Percentiles rank a stretch among this genome's conserved stretches.
These are phyloP conservation scores for Drosophila maculinotata DNA, from an alignment of 2,888 invertebrate genomes.

Conservation along the genomic window DNA sequence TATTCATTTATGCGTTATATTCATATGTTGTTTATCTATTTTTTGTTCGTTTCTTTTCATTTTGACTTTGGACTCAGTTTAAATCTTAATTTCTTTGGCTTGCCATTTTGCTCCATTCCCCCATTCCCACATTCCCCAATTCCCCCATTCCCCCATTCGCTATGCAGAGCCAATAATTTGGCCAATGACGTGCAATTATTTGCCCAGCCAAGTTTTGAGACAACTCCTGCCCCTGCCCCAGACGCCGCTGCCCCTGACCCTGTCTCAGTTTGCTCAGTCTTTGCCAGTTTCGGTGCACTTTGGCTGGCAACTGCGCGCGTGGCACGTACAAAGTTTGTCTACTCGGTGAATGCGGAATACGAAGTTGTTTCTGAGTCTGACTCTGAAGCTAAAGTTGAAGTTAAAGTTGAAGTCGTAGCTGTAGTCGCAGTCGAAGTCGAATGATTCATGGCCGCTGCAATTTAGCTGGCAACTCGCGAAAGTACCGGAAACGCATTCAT, in stretches of 20 bases:
- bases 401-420: slow-evolving; percentile 27
- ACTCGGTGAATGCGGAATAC: slow-evolving; percentile 52
- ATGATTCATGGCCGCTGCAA: slow-evolving; percentile 75
- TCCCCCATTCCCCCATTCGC: slow-evolving; percentile 7
- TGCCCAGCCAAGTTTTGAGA: slow-evolving; percentile 65
- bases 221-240: slow-evolving; percentile 10
- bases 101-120: slow-evolving; percentile 6
- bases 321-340: slow-evolving; percentile 78
- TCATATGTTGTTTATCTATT: background rate
- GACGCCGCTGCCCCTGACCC: no score
- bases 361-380: slow-evolving; percentile 22
- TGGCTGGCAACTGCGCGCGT: slow-evolving; percentile 45
- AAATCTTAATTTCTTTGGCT: slow-evolving; percentile 11
- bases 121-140: no score
- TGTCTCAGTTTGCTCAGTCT: no score
- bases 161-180: slow-evolving; percentile 68
- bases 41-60: slow-evolving; percentile 1
- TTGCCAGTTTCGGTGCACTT: slow-evolving; percentile 19
- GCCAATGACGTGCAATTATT: slow-evolving; percentile 78
- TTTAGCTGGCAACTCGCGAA: slow-evolving; percentile 78
- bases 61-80: background rate
- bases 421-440: slow-evolving; percentile 38
- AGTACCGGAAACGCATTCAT: slow-evolving; percentile 78
- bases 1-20: slow-evolving; percentile 1
- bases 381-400: slow-evolving; percentile 16